phyloP scores from a whole-genome alignment of 2,888 invertebrate species.

The Yponomeuta cagnagella region DNA sequence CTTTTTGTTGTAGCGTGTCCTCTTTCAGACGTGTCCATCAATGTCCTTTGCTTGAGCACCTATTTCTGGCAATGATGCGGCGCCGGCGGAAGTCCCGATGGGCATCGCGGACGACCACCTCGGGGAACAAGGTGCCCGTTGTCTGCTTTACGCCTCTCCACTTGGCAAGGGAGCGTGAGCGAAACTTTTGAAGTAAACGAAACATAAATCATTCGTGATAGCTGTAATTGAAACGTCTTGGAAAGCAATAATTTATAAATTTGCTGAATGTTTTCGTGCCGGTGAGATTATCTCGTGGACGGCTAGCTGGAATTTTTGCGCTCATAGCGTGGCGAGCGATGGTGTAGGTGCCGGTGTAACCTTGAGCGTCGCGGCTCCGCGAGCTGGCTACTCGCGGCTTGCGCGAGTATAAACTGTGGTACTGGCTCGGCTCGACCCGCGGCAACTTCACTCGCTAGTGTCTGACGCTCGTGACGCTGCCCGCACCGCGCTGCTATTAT shows the following conservation, averaged over 20 bases:
- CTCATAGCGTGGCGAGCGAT: slow-evolving; percentile 14
- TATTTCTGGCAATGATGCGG: slow-evolving; percentile 53
- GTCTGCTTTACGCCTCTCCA: slow-evolving; percentile 27
- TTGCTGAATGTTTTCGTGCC: neutral
- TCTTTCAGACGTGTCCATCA: slow-evolving; percentile 12
- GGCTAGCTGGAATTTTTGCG: slow-evolving; percentile 2
- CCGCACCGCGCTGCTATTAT: slow-evolving; percentile 62
- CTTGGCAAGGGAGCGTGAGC: slow-evolving; percentile 4
- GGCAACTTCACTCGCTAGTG: neutral
- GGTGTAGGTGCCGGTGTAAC: slow-evolving; percentile 17
- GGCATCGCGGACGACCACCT: slow-evolving; percentile 48
- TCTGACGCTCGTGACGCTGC: slow-evolving; percentile 37
- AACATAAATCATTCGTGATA: neutral
- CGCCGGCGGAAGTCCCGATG: slow-evolving; percentile 66
- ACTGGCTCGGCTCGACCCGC: neutral
- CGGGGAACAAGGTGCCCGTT: slow-evolving; percentile 42
- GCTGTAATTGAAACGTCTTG: neutral
- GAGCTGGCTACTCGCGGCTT: neutral
- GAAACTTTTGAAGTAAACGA: neutral
- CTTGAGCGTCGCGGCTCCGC: slow-evolving; percentile 14
- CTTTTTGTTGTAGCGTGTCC: slow-evolving; percentile 8
- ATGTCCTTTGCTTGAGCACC: slow-evolving; percentile 10
- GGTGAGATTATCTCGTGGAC: slow-evolving; percentile 1
- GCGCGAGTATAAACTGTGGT: neutral
- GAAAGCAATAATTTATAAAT: too few species aligned